These are phyloP conservation scores for Catotricha subobsoleta DNA, from an alignment of 2,888 invertebrate species.

Conservation along the genomic window DNA sequence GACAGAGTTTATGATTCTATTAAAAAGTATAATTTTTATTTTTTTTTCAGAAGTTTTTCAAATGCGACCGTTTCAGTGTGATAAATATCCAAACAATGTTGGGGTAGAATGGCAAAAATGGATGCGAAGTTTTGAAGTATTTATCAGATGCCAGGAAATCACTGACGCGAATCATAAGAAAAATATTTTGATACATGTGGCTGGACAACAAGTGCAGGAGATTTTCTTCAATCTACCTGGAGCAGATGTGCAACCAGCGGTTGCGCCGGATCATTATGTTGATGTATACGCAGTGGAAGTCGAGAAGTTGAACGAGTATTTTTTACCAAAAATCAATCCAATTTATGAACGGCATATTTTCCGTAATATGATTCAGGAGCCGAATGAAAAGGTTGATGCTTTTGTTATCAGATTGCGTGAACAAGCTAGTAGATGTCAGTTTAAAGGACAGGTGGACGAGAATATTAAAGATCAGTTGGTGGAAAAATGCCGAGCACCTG, in stretches of 20 bases:
- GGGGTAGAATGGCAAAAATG: slow-evolving; percentile 11
- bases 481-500: neutral
- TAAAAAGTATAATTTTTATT: no score
- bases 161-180: slow-evolving; percentile 8
- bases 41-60: no score
- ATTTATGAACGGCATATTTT: slow-evolving; percentile 18
- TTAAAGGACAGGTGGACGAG: slow-evolving; percentile 10
- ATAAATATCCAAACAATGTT: neutral
- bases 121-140: slow-evolving; percentile 7
- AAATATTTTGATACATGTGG: slow-evolving; percentile 10
- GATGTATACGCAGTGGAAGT: slow-evolving; percentile 11
- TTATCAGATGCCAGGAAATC: slow-evolving; percentile 10
- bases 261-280: neutral
- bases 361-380: slow-evolving; percentile 16
- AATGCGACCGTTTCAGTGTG: no score
- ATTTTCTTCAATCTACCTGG: slow-evolving; percentile 8
- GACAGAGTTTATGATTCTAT: no score
- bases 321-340: slow-evolving; percentile 13
- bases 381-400: slow-evolving; percentile 18
- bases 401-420: slow-evolving; percentile 15
- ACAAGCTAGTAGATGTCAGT: slow-evolving; percentile 11
- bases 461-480: neutral
- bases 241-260: neutral
- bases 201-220: slow-evolving; percentile 10
- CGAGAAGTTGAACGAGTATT: slow-evolving; percentile 11